Evolutionary conservation across 1,140 invertebrate species (phyloP).

Genomic region (Globodera rostochiensis): DNA sequence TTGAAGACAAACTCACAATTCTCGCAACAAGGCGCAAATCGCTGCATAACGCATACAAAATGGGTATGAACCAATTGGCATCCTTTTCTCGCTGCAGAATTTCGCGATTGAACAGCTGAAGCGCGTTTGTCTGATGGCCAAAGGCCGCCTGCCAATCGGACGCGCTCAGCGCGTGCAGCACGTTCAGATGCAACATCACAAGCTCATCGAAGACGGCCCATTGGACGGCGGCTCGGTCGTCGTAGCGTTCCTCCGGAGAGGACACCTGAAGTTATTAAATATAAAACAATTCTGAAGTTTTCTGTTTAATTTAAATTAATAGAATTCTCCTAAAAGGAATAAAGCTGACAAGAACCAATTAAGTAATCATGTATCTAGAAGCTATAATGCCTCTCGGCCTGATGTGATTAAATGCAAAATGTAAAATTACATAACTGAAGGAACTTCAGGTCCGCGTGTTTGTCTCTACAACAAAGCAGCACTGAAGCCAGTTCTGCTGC

Average conservation of each 20-base stretch:
- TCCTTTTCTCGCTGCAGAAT: constrained; percentile 80
- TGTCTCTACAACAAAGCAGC: constrained; percentile 45
- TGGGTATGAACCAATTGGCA: constrained; percentile 90
- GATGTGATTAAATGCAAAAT: too few relatives aligned
- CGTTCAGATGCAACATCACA: constrained; percentile 46
- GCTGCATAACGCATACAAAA: constrained; percentile 84
- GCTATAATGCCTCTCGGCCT: too few relatives aligned
- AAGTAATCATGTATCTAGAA: too few relatives aligned
- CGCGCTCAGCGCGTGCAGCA: constrained; percentile 38
- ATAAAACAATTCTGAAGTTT: constrained; percentile 22
- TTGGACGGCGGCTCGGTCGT: constrained; percentile 36
- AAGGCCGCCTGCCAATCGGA: constrained; percentile 41
- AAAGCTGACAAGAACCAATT: too few relatives aligned
- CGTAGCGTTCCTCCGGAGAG: constrained; percentile 40
- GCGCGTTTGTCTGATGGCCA: constrained; percentile 42
- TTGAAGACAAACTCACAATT: constrained; percentile 45
- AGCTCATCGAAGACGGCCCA: constrained; percentile 52
- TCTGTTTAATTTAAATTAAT: constrained; percentile 12
- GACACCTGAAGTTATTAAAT: constrained; percentile 41
- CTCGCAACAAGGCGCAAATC: constrained; percentile 81
- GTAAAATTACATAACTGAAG: constrained; percentile 30
- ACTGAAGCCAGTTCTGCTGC: constrained; percentile 36
- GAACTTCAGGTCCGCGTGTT: constrained; percentile 29
- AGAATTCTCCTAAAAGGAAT: background rate
- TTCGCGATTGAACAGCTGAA: constrained; percentile 74